Percentiles rank a stretch among this genome's conserved stretches.
Evolutionary conservation across 2,113 vertebrate genomes (phyloP).

Genomic region (Herpetotheres cachinnans): DNA sequence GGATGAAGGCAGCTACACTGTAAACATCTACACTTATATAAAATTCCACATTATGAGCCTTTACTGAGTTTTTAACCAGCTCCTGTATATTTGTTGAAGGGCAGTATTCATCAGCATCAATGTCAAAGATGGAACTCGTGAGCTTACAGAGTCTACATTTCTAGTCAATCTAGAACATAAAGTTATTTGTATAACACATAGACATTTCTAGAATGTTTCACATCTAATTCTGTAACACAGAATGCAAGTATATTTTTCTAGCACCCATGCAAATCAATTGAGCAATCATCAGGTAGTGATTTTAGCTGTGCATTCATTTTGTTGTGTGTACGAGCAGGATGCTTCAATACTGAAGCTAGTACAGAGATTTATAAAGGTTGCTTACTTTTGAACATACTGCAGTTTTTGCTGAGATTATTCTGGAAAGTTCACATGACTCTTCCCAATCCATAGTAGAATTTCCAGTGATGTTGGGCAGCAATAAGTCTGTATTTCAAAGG

Average conservation of each 20-base stretch:
- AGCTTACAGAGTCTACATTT: background rate
- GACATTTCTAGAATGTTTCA: background rate
- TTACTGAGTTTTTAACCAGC: background rate
- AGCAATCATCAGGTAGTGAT: background rate
- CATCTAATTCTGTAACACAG: background rate
- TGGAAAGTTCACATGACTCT: background rate
- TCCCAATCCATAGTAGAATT: background rate
- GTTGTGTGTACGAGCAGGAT: accelerated
- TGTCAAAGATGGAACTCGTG: background rate
- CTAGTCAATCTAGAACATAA: background rate
- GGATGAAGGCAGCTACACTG: background rate
- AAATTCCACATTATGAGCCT: background rate
- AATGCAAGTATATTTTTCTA: background rate
- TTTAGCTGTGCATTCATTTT: background rate
- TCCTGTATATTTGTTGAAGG: background rate
- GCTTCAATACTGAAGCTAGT: background rate
- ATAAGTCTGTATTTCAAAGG: background rate
- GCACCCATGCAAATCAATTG: background rate
- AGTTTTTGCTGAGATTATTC: background rate
- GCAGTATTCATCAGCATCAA: background rate
- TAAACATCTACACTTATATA: background rate
- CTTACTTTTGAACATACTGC: background rate
- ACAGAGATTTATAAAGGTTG: background rate
- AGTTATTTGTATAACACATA: background rate
- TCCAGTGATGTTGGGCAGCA: background rate